phyloP scores from a whole-genome alignment of 2,113 vertebrate species.

The Corythoichthys haematopterus region DNA sequence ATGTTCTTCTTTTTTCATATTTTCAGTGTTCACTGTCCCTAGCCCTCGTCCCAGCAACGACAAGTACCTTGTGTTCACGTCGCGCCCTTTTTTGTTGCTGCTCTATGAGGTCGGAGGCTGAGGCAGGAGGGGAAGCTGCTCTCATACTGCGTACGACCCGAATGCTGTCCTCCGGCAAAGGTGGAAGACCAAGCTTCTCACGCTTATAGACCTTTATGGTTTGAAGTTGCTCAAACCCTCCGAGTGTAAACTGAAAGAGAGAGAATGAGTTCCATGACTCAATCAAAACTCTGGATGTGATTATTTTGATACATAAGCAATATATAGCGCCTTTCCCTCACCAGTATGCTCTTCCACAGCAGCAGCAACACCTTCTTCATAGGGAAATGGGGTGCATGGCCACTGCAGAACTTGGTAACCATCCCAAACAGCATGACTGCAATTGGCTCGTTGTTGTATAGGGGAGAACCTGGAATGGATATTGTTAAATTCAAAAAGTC shows the following conservation, averaged over 20 bases:
- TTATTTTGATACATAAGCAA: not conserved
- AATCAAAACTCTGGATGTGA: not conserved
- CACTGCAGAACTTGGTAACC: conserved; percentile 97
- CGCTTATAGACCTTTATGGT: conserved; percentile 85
- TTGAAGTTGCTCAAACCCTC: conserved; percentile 93
- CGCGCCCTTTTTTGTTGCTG: conserved; percentile 95
- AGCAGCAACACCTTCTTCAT: conserved; percentile 95
- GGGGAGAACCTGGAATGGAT: conserved; percentile 75
- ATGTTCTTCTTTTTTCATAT: not conserved
- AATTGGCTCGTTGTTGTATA: conserved; percentile 92
- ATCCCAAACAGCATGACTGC: conserved; percentile 95
- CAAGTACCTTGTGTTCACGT: conserved; percentile 86
- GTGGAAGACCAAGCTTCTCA: conserved; percentile 79
- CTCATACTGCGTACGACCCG: conserved; percentile 93
- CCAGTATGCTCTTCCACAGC: conserved; percentile 93
- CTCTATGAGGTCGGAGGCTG: conserved; percentile 94
- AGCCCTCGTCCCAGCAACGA: not conserved
- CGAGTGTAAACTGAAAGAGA: conserved; percentile 82
- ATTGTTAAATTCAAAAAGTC: not conserved
- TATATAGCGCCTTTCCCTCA: conserved; percentile 57
- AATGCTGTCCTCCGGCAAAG: conserved; percentile 93
- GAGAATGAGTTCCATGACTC: not conserved
- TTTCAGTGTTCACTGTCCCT: not conserved
- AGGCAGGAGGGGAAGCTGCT: conserved; percentile 90
- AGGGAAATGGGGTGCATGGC: conserved; percentile 93